Percentiles rank a stretch among this genome's conserved stretches.
Conservation (phyloP, 1,140 invertebrate species). For the Paramacrobiotus metropolitanus region DNA sequence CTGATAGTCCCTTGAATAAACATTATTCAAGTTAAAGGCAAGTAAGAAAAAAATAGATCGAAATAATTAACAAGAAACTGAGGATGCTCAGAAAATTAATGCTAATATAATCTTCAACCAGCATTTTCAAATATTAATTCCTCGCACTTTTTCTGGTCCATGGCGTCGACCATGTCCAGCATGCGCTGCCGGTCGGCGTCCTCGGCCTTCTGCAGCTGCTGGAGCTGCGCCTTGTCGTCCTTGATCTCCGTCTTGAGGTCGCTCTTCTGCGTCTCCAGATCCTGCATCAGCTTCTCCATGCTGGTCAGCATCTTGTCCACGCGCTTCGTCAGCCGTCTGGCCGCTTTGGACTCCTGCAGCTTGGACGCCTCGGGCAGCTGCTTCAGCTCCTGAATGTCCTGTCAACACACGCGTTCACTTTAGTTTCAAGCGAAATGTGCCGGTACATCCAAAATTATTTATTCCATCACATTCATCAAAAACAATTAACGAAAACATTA, state of each 20-base stretch:
- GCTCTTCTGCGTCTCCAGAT: slow-evolving; percentile 46
- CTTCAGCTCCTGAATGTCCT: slow-evolving; percentile 23
- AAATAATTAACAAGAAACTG: too few relatives aligned
- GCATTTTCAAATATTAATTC: too few relatives aligned
- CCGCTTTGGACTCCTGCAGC: slow-evolving; percentile 24
- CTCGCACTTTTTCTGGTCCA: slow-evolving; percentile 1
- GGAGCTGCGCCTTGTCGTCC: slow-evolving; percentile 17
- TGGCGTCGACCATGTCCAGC: slow-evolving; percentile 7
- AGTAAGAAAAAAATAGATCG: too few relatives aligned
- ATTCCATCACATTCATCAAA: too few relatives aligned
- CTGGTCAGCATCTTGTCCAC: slow-evolving; percentile 72
- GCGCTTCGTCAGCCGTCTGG: slow-evolving; percentile 38
- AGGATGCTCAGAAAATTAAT: too few relatives aligned
- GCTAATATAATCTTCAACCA: too few relatives aligned
- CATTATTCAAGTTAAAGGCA: too few relatives aligned
- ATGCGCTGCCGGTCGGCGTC: background rate
- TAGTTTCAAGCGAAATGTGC: too few relatives aligned
- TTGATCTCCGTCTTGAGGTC: slow-evolving; percentile 24
- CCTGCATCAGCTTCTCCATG: slow-evolving; percentile 44
- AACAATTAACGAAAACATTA: too few relatives aligned
- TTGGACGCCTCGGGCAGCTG: slow-evolving; percentile 14
- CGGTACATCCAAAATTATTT: too few relatives aligned
- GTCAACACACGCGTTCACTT: too few relatives aligned
- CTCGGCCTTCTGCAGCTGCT: slow-evolving; percentile 5
- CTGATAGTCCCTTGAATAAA: too few relatives aligned